Evolutionary conservation across 2,113 vertebrate species (phyloP), one percentile per base, ranked within the genome.

Genomic region (Mola mola): DNA sequence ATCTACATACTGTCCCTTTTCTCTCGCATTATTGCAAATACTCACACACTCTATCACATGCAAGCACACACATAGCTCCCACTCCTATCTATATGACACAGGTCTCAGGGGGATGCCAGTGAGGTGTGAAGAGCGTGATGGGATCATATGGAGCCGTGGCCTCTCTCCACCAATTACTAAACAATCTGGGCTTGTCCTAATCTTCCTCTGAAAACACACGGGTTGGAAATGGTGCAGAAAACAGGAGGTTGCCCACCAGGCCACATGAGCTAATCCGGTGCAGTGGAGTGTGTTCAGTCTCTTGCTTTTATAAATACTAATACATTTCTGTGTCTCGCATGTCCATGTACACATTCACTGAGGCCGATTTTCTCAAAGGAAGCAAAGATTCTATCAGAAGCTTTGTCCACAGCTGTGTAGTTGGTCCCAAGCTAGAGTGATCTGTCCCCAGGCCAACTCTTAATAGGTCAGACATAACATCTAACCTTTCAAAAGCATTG

Each of bases 151-250:
- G 69, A 80, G 81, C 55, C 4, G 22, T 58, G 70, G 78, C 74
- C 80, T 70, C 69, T 77, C 72, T 84, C 55, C 67, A 69, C 78
- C 75, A 85, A 87, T 87, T 88, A 89, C 83, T 74, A 63, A 78
- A 81, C 77, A 81, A 78, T 79, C 69, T 72, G 65, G 72, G 76
- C 61, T 52, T 17, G 63, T 64, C 59, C 69, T 87, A 86, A 88
- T 87, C 86, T 85, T 74, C 52, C 51, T 81, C 66, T 78, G 52
- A 87, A 83, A 86, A 85, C 66, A 62, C 66, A 25, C 42, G 2
- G 34, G 48, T 29, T 85, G 72, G 79, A 88, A 89, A 85, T 78
- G 78, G 80, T 66, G 83, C 84, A 87, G 85, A 87, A 88, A 88
- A 86, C 78, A 81, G 67, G 65, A 60, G 84, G 79, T 72, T 60